phyloP scores from a whole-genome alignment of 1,140 invertebrate species.

The Drosophila lowei region DNA sequence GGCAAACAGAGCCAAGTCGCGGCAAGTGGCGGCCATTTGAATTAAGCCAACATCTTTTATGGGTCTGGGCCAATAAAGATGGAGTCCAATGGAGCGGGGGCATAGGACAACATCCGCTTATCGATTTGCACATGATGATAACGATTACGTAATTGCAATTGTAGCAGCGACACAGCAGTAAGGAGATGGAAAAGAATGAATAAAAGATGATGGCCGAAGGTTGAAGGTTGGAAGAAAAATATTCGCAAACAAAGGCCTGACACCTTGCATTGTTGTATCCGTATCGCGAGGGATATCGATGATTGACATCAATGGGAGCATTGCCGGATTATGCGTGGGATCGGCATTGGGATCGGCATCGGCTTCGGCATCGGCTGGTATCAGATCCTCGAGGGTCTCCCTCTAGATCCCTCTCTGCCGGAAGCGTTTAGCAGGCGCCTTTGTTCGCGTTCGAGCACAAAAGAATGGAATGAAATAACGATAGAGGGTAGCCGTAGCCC shows the following conservation, averaged over 20 bases:
- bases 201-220: constrained; percentile 16
- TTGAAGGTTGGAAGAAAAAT: constrained; percentile 41
- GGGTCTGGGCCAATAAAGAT: constrained; percentile 59
- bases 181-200: constrained; percentile 7
- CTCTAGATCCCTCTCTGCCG: constrained; percentile 26
- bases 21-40: constrained; percentile 64
- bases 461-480: neutral
- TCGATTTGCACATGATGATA: constrained; percentile 52
- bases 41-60: constrained; percentile 74
- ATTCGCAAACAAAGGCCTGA: constrained; percentile 31
- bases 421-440: constrained; percentile 65
- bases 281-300: constrained; percentile 31
- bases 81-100: constrained; percentile 2
- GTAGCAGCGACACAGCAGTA: constrained; percentile 43
- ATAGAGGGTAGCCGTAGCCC: constrained; percentile 16
- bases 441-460: constrained; percentile 16
- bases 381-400: constrained; percentile 1
- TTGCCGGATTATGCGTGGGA: constrained; percentile 61
- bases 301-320: constrained; percentile 56
- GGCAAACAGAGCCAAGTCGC: constrained; percentile 52
- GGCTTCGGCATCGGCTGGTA: constrained; percentile 4
- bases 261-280: constrained; percentile 44
- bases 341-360: constrained; percentile 20
- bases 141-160: constrained; percentile 79
- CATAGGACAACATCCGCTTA: constrained; percentile 55